These are phyloP conservation scores for Himantopus leucocephalus DNA, from an alignment of 2,113 vertebrate genomes.

Conservation along the genomic window DNA sequence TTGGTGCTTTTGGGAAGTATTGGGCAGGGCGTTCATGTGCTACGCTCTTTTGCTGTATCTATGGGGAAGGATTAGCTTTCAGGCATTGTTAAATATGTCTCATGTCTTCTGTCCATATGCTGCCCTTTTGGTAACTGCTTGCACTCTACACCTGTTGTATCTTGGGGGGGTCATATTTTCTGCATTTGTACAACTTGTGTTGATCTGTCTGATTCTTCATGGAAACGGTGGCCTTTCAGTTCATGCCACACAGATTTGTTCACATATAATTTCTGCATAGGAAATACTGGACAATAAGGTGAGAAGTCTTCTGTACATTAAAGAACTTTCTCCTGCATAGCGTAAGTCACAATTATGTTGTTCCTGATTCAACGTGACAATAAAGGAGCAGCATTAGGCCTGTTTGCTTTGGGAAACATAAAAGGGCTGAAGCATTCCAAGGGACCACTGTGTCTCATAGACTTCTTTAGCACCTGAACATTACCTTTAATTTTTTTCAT, in stretches of 20 bases:
- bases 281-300: not conserved
- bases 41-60: not conserved
- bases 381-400: not conserved
- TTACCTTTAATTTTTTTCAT: not conserved
- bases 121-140: not conserved
- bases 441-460: not conserved
- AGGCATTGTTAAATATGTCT: not conserved
- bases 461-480: not conserved
- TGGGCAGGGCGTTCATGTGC: not conserved
- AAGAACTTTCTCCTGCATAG: not conserved
- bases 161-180: not conserved
- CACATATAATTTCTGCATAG: not conserved
- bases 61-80: not conserved
- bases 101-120: not conserved
- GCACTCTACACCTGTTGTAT: not conserved
- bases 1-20: not conserved
- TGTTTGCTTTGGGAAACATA: not conserved
- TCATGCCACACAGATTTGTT: rapidly evolving
- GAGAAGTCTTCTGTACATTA: not conserved
- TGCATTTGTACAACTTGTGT: not conserved
- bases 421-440: not conserved
- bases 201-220: not conserved
- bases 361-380: not conserved
- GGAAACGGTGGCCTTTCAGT: not conserved
- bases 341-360: not conserved